Evolutionary conservation across 2,797 vertebrate genomes (phyloP).

Genomic region (Columba guinea): DNA sequence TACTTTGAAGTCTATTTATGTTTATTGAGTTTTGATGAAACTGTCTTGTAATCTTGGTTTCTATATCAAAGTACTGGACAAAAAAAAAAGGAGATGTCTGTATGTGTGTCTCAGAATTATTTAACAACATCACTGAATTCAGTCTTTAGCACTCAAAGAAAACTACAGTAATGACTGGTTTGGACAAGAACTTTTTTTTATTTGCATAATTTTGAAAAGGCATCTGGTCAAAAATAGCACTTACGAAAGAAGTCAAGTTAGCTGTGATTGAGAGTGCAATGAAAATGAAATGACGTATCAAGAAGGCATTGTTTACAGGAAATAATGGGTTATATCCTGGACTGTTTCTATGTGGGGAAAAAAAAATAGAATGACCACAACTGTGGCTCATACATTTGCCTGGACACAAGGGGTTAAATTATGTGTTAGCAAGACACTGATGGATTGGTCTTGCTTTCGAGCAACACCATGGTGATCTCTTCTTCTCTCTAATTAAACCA

Average conservation of each 20-base stretch:
- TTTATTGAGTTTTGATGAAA: background rate
- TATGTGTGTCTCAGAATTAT: background rate
- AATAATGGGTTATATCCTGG: background rate
- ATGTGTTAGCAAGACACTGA: background rate
- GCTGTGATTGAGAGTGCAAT: background rate
- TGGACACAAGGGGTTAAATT: background rate
- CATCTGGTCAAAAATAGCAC: background rate
- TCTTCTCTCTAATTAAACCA: background rate
- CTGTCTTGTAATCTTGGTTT: background rate
- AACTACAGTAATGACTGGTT: background rate
- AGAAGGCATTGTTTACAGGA: background rate
- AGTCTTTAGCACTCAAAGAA: background rate
- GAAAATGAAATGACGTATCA: background rate
- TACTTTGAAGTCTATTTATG: background rate
- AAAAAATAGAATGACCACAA: background rate
- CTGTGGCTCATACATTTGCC: background rate
- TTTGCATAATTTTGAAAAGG: background rate
- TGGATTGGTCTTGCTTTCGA: background rate
- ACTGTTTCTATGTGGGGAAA: background rate
- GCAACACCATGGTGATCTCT: background rate
- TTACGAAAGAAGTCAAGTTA: background rate
- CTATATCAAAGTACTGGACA: background rate
- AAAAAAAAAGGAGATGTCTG: background rate
- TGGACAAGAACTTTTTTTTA: background rate
- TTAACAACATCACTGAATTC: background rate